Conservation (phyloP, 2,888 invertebrate species). For the Pyralis farinalis region DNA sequence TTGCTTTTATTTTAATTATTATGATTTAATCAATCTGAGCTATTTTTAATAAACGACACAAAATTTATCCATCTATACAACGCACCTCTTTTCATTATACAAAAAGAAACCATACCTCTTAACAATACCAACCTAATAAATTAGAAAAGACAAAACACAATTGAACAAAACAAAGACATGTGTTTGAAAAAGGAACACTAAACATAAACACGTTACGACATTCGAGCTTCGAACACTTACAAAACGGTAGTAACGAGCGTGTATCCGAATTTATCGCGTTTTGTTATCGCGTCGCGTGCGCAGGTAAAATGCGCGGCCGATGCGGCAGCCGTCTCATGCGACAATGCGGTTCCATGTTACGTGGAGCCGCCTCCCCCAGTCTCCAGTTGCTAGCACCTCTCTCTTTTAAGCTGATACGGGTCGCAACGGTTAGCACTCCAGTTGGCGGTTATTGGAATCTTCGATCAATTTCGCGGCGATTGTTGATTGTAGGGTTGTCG, state of each 20-base stretch:
- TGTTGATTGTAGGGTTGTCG: background rate
- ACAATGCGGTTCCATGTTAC: slow-evolving; percentile 67
- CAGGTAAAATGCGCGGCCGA: slow-evolving; percentile 62
- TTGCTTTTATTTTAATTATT: no score
- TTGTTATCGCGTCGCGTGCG: slow-evolving; percentile 45
- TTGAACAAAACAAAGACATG: slow-evolving; percentile 6
- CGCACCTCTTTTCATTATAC: no score
- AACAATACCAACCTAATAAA: background rate
- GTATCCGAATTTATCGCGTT: slow-evolving; percentile 6
- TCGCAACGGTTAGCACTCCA: slow-evolving; percentile 43
- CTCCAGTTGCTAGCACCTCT: slow-evolving; percentile 69
- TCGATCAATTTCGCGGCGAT: slow-evolving; percentile 1
- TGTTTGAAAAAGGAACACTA: background rate
- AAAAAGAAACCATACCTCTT: no score
- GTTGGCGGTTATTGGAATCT: slow-evolving; percentile 21
- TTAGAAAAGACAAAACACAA: background rate
- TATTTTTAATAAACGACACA: no score
- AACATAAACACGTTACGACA: slow-evolving; percentile 9
- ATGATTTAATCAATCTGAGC: no score
- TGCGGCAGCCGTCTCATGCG: slow-evolving; percentile 65
- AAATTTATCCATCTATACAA: no score
- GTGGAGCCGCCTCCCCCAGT: slow-evolving; percentile 58
- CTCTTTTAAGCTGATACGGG: slow-evolving; percentile 66
- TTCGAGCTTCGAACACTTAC: slow-evolving; percentile 3
- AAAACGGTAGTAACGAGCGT: slow-evolving; percentile 1